Percentiles rank a stretch among this genome's conserved stretches.
These are phyloP conservation scores for Tipula lateralis DNA, from an alignment of 2,888 invertebrate species.

Conservation along the genomic window DNA sequence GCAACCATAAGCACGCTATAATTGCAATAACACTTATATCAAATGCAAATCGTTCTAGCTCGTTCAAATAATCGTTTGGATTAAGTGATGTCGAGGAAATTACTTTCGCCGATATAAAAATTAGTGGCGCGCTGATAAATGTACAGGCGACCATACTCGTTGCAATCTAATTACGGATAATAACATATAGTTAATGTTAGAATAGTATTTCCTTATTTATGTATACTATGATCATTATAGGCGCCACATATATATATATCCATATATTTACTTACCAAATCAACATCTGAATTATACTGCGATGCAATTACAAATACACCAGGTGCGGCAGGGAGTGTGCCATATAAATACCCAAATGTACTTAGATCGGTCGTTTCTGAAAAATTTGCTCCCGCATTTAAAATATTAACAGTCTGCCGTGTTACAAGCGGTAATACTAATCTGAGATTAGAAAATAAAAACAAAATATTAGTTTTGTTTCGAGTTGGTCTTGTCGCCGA, in stretches of 20 bases:
- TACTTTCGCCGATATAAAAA: constrained; percentile 93
- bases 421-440: constrained; percentile 79
- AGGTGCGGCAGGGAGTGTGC: constrained; percentile 92
- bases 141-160: constrained; percentile 93
- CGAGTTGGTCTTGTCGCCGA: neutral
- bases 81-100: constrained; percentile 69
- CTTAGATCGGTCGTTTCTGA: constrained; percentile 77
- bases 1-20: constrained; percentile 72
- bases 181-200: constrained; percentile 34
- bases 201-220: constrained; percentile 2
- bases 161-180: constrained; percentile 62
- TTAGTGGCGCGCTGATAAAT: constrained; percentile 87
- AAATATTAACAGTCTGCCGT: constrained; percentile 75
- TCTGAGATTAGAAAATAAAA: constrained; percentile 48
- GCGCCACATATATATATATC: no score
- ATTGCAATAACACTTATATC: constrained; percentile 78
- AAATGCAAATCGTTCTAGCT: constrained; percentile 73
- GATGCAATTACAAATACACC: constrained; percentile 93
- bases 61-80: constrained; percentile 67
- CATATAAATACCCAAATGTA: constrained; percentile 91
- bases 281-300: constrained; percentile 78
- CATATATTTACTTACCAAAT: constrained; percentile 63
- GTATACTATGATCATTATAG: neutral
- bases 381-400: constrained; percentile 62
- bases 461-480: neutral